phyloP scores from a whole-genome alignment of 64 coral and sea anemone species.

The Pocillopora verrucosa region DNA sequence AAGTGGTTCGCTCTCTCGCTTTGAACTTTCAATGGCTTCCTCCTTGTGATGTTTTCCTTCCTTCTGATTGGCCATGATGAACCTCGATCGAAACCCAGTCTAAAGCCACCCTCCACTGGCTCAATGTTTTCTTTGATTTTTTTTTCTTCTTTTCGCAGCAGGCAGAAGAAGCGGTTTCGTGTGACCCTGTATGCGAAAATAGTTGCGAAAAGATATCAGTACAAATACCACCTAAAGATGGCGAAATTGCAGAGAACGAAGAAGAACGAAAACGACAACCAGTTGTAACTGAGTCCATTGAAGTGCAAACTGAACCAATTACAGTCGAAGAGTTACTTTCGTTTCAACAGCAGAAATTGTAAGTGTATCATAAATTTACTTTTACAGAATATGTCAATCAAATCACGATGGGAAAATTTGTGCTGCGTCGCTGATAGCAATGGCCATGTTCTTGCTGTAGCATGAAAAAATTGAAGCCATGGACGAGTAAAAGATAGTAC shows the following conservation, averaged over 20 bases:
- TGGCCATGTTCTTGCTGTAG: too few relatives aligned
- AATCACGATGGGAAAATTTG: too few relatives aligned
- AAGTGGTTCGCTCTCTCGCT: too few relatives aligned
- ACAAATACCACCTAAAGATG: neutral
- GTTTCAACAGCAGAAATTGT: constrained; percentile 50
- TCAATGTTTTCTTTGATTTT: neutral
- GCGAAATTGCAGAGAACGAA: neutral
- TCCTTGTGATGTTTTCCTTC: too few relatives aligned
- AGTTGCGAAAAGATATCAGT: neutral
- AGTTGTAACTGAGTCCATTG: neutral
- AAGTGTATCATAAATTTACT: neutral
- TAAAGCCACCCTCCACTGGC: neutral
- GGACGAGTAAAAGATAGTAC: too few relatives aligned
- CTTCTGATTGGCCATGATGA: too few relatives aligned
- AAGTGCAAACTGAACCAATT: constrained; percentile 28
- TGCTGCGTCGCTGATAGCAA: too few relatives aligned
- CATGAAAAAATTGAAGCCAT: too few relatives aligned
- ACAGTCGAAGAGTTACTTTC: constrained; percentile 19
- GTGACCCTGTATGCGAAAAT: neutral
- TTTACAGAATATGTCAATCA: neutral
- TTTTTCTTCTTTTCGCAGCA: neutral
- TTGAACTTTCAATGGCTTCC: too few relatives aligned
- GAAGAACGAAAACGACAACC: neutral
- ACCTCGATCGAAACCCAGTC: too few relatives aligned
- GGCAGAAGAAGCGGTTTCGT: neutral